phyloP scores from a whole-genome alignment of 1,140 invertebrate species.

The Ostrea denselamellosa region DNA sequence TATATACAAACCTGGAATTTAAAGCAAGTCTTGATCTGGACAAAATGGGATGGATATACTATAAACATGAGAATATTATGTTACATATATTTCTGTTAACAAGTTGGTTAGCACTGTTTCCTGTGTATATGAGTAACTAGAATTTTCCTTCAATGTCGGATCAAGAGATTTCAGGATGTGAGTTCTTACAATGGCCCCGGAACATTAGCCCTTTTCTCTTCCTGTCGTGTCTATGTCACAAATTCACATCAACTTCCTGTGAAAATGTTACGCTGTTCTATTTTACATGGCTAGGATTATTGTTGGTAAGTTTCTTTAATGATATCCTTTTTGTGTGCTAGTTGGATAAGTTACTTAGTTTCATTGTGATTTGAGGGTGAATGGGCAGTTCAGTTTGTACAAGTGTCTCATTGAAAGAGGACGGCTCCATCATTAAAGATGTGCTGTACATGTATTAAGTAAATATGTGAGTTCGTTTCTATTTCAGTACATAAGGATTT shows the following conservation, averaged over 20 bases:
- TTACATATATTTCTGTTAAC: background rate
- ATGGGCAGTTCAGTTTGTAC: background rate
- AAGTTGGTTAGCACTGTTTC: background rate
- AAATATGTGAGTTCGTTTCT: background rate
- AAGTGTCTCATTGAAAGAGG: background rate
- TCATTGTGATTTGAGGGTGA: background rate
- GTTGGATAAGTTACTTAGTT: background rate
- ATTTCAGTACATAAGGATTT: background rate
- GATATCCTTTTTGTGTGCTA: background rate
- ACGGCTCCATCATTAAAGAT: background rate
- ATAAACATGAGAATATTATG: background rate
- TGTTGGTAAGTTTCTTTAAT: background rate
- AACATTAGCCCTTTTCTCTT: background rate
- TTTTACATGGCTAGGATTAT: background rate
- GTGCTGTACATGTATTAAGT: background rate
- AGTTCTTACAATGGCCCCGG: conserved; percentile 17
- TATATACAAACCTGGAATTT: background rate
- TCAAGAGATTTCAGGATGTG: conserved; percentile 24
- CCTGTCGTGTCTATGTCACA: conserved; percentile 7
- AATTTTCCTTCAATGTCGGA: background rate
- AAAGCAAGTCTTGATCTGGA: background rate
- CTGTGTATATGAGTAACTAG: background rate
- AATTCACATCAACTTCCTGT: conserved; percentile 1
- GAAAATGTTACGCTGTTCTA: background rate
- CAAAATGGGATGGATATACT: background rate